Evolutionary conservation across 2,888 invertebrate genomes (phyloP).

Genomic region (Ceramica pisi): DNA sequence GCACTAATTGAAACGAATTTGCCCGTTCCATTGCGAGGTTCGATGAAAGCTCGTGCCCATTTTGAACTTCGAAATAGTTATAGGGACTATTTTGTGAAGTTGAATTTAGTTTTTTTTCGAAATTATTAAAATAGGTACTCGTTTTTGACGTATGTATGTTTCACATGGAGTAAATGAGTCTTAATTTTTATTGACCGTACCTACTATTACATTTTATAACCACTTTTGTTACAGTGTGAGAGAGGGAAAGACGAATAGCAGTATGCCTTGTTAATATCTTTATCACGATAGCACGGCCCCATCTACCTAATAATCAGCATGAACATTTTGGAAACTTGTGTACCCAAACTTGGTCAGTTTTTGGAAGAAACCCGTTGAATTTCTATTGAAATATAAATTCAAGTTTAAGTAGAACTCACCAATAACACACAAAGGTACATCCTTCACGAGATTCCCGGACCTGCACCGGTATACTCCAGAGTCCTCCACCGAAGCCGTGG

Average conservation of each 20-base stretch:
- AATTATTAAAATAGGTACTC: background rate
- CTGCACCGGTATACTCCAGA: conserved; percentile 81
- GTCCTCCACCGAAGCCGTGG: conserved; percentile 73
- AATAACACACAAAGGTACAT: conserved; percentile 80
- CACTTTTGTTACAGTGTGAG: background rate
- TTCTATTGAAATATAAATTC: background rate
- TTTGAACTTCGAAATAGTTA: background rate
- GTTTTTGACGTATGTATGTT: background rate
- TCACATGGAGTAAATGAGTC: no score
- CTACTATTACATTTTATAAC: no score
- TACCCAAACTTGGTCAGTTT: background rate
- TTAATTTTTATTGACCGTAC: background rate
- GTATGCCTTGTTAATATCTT: background rate
- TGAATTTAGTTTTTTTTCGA: background rate
- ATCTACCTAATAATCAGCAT: no score
- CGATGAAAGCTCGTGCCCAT: background rate
- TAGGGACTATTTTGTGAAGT: background rate
- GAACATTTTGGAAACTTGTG: background rate
- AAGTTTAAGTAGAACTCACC: conserved; percentile 69
- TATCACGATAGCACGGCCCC: no score
- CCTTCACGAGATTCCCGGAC: conserved; percentile 70
- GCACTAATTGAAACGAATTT: conserved; percentile 7
- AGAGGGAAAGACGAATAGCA: background rate
- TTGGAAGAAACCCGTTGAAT: background rate
- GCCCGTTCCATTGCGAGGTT: background rate